Conservation (phyloP, 2,888 invertebrate species). For the Teinopalpus imperialis region DNA sequence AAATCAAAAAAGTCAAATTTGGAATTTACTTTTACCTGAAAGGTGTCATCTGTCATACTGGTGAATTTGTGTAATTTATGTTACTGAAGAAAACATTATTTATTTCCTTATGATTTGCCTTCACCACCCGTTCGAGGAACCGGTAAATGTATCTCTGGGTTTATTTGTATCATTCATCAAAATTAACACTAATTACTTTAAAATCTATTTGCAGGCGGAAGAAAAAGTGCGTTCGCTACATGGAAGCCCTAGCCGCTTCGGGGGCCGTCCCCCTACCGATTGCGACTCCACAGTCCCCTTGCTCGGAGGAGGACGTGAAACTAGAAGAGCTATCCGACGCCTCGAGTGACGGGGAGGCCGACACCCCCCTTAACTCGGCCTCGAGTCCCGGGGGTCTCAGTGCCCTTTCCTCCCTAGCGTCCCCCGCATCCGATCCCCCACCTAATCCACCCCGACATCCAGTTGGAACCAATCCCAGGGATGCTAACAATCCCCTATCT, state of each 20-base stretch:
- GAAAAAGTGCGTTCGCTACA: slow-evolving; percentile 98
- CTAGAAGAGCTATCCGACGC: slow-evolving; percentile 86
- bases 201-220: slow-evolving; percentile 88
- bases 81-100: no score
- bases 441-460: slow-evolving; percentile 84
- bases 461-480: slow-evolving; percentile 94
- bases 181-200: no score
- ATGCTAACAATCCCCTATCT: slow-evolving; percentile 95
- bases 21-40: no score
- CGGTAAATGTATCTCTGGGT: no score
- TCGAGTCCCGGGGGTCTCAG: slow-evolving; percentile 77
- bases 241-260: slow-evolving; percentile 89
- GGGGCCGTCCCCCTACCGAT: slow-evolving; percentile 88
- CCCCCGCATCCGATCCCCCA: slow-evolving; percentile 88
- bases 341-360: slow-evolving; percentile 78
- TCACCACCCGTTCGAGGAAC: no score
- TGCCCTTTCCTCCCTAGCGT: slow-evolving; percentile 84
- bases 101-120: no score
- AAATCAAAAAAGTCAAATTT: no score
- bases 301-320: slow-evolving; percentile 88
- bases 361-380: slow-evolving; percentile 75
- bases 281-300: slow-evolving; percentile 90
- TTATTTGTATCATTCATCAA: no score
- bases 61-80: no score
- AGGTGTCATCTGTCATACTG: no score